Evolutionary conservation across 2,113 vertebrate genomes (phyloP).

Genomic region (Atlantisia rogersi): DNA sequence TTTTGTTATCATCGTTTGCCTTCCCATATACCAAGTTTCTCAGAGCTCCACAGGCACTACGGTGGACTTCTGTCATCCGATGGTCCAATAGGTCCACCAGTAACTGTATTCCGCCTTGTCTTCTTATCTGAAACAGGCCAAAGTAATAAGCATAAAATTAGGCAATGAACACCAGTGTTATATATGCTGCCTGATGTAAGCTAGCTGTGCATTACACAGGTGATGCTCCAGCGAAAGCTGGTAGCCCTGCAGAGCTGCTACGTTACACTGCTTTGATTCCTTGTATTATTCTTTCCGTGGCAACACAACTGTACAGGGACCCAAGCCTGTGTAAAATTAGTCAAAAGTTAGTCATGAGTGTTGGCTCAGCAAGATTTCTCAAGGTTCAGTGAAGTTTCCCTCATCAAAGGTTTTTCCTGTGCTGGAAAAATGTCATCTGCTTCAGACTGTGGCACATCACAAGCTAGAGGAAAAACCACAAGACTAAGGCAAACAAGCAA

Average conservation of each 20-base stretch:
- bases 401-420: not conserved
- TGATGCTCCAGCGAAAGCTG: not conserved
- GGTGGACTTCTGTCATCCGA: constrained; percentile 97
- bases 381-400: not conserved
- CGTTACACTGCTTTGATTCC: not conserved
- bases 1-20: constrained; percentile 98
- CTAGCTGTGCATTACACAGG: not conserved
- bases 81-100: constrained; percentile 97
- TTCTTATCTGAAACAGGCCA: constrained; percentile 86
- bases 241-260: not conserved
- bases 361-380: not conserved
- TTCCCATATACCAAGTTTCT: constrained; percentile 98
- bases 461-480: not conserved
- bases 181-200: not conserved
- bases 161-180: not conserved
- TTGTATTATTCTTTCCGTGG: not conserved
- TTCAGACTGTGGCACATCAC: not conserved
- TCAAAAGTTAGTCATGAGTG: not conserved
- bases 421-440: not conserved
- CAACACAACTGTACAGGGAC: not conserved
- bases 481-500: not conserved
- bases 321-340: not conserved
- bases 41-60: constrained; percentile 96
- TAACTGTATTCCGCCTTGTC: constrained; percentile 96
- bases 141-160: not conserved